Evolutionary conservation across 2,113 vertebrate genomes (phyloP).

Genomic region (Cranoglanis bouderius): DNA sequence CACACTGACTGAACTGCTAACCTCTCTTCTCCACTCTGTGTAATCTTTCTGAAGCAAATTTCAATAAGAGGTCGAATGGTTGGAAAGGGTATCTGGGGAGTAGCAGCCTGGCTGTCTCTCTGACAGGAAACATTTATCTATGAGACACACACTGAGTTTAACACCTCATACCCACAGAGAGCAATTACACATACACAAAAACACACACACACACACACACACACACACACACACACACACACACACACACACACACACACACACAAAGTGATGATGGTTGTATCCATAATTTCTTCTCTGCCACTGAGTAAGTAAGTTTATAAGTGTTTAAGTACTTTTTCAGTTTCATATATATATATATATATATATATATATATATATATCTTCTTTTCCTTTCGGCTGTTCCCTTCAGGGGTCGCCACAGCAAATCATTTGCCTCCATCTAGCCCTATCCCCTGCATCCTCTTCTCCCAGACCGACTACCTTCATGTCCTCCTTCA

Average conservation of each 20-base stretch:
- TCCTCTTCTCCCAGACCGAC: too few species aligned
- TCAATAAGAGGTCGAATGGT: slow-evolving; percentile 2
- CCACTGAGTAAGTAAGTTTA: background rate
- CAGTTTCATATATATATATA: too few species aligned
- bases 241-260: slow-evolving; percentile 9
- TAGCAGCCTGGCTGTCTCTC: slow-evolving; percentile 56
- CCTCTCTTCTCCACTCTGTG: background rate
- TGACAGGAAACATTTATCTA: slow-evolving; percentile 67
- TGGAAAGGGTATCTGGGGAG: slow-evolving; percentile 42
- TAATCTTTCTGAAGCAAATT: slow-evolving; percentile 7
- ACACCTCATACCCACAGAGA: slow-evolving; percentile 55
- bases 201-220: slow-evolving; percentile 13
- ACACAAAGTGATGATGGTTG: background rate
- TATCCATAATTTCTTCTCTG: background rate
- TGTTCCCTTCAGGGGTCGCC: too few species aligned
- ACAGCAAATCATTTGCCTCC: too few species aligned
- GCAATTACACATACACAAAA: slow-evolving; percentile 21
- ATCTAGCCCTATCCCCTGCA: too few species aligned
- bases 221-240: slow-evolving; percentile 11
- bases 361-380: too few species aligned
- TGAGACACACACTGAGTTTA: slow-evolving; percentile 63
- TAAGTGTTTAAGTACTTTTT: background rate
- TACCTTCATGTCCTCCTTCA: too few species aligned
- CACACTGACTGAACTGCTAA: background rate
- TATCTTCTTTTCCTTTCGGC: too few species aligned